Base-by-base conservation (phyloP, 2,888 invertebrate species). In the Rotaria socialis region DNA sequence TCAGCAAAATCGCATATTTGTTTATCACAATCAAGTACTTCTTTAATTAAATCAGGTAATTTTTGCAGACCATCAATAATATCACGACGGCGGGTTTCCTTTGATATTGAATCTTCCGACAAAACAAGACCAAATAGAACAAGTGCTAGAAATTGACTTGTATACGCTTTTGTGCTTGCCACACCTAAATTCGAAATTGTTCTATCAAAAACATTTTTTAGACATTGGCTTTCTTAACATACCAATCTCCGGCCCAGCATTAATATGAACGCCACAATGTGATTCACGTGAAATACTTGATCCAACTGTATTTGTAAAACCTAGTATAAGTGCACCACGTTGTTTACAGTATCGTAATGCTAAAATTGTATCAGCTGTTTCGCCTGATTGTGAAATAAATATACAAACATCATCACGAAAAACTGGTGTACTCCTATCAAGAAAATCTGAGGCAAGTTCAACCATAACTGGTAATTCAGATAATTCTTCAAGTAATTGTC, bases 371-470 rank as follows among this genome's bases (percentile, higher is more conserved):
- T 98, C 97, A 0, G 97, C 97, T 24, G 97, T 98, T 92, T 98
- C 97, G 58, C 91, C 99, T 87, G 97, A 98, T 91, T 99, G 99
- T 1, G 97, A 98, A 89, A 99, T 97, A 90, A 99, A 99, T 93
- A 99, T 97, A 92, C 99, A 99, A 41, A 99, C 99, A 91, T 99
- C 99, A 91, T 99, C 99, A 89, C 99, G 94, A 92, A 99, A 99
- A 86, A 99, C 96, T 16, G 99, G 99, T 0, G 99, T 99, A 89
- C 95, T 95, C 88, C 99, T 94, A 90, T 99, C 99, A 85, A 99
- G 93, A 92, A 99, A 99, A 91, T 99, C 99, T 85, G 97, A 97
- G 60, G 99, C 98, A 88, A 99, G 92, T 91, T 99, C 99, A 41
- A 99, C 96, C 95, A 98, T 98, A 0, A 99, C 99, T 0, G 99